Conservation (phyloP, 1,140 invertebrate species). For the Sycobia sp. region DNA sequence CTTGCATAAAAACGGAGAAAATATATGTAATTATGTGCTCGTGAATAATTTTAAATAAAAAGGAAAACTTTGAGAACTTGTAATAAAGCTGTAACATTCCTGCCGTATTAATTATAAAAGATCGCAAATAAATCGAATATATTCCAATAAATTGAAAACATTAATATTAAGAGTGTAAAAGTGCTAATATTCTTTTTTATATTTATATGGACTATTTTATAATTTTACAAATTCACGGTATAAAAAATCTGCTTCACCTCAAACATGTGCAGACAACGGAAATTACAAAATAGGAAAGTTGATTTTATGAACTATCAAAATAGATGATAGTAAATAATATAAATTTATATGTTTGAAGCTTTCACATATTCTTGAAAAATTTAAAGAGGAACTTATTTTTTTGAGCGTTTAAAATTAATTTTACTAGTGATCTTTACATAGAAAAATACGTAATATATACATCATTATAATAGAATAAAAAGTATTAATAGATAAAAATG, state of each 20-base stretch:
- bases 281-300: too few relatives aligned
- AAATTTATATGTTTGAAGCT: too few relatives aligned
- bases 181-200: slow-evolving; percentile 7
- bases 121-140: background rate
- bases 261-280: too few relatives aligned
- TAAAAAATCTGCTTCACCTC: background rate
- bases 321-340: too few relatives aligned
- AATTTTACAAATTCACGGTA: background rate
- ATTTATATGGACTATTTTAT: background rate
- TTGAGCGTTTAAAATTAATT: too few relatives aligned
- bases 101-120: background rate
- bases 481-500: too few relatives aligned
- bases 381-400: too few relatives aligned
- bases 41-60: background rate
- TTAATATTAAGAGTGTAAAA: background rate
- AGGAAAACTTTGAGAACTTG: slow-evolving; percentile 10
- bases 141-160: background rate
- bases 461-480: background rate
- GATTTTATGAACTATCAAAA: too few relatives aligned
- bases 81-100: slow-evolving; percentile 9
- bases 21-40: background rate
- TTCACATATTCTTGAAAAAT: background rate
- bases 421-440: background rate
- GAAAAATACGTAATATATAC: background rate
- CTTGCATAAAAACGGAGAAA: slow-evolving; percentile 5